These are phyloP conservation scores for Daubentonia madagascariensis DNA, from an alignment of 2,113 vertebrate genomes.

Conservation along the genomic window DNA sequence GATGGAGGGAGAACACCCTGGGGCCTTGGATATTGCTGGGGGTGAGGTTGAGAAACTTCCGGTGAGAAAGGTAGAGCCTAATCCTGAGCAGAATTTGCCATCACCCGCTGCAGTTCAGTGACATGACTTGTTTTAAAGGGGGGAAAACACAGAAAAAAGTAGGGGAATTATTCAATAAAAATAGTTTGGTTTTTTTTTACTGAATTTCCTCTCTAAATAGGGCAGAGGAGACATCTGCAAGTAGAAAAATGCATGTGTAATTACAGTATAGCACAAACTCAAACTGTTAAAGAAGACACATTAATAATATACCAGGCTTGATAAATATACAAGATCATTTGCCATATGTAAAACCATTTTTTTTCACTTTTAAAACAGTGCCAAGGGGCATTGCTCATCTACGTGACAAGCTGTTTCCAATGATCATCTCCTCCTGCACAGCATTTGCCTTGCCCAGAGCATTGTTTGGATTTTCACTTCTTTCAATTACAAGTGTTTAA, in stretches of 20 bases:
- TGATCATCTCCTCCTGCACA: constrained; percentile 36
- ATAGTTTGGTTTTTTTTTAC: not conserved
- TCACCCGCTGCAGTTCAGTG: not conserved
- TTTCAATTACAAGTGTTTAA: constrained; percentile 61
- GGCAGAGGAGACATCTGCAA: not conserved
- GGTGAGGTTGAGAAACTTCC: not conserved
- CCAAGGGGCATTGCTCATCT: constrained; percentile 58
- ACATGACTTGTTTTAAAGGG: not conserved
- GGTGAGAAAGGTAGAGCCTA: not conserved
- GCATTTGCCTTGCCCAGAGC: constrained; percentile 21
- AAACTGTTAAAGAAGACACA: constrained; percentile 47
- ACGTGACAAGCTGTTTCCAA: constrained; percentile 56
- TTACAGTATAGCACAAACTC: constrained; percentile 42
- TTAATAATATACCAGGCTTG: constrained; percentile 52
- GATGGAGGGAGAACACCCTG: not conserved
- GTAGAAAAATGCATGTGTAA: constrained; percentile 7
- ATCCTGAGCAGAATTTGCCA: not conserved
- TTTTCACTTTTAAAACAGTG: constrained; percentile 27
- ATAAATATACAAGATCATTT: constrained; percentile 47
- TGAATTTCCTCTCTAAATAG: constrained; percentile 23
- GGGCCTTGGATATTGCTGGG: no score
- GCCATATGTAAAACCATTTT: constrained; percentile 46
- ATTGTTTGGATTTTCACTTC: constrained; percentile 60
- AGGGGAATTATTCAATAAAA: not conserved
- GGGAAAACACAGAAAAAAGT: not conserved